phyloP scores from a whole-genome alignment of 2,888 invertebrate genomes.

The Elysia crispata region DNA sequence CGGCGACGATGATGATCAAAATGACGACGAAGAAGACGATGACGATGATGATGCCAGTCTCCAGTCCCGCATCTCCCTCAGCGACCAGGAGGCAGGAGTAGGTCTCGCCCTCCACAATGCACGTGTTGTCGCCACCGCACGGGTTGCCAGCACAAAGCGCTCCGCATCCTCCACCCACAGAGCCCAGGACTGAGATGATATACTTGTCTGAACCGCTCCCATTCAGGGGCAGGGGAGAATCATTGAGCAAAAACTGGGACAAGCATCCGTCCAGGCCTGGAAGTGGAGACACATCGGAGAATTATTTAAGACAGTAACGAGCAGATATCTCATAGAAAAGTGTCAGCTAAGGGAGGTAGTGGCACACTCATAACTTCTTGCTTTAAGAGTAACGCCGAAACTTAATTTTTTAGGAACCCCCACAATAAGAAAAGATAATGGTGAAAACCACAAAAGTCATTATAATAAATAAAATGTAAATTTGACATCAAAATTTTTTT shows the following conservation, averaged over 20 bases:
- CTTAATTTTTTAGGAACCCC: no score
- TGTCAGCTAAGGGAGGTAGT: no score
- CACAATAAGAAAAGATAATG: no score
- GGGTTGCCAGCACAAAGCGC: constrained; percentile 61
- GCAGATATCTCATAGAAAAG: no score
- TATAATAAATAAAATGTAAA: no score
- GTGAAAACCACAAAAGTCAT: no score
- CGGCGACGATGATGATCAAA: constrained; percentile 68
- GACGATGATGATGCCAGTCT: constrained; percentile 94
- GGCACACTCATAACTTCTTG: no score
- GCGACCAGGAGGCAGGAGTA: constrained; percentile 54
- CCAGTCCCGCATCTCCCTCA: constrained; percentile 90
- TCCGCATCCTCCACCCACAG: constrained; percentile 60
- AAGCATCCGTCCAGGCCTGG: constrained; percentile 91
- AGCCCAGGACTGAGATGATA: constrained; percentile 62
- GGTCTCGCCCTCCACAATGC: constrained; percentile 60
- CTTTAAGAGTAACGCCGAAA: no score
- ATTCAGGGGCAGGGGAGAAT: constrained; percentile 92
- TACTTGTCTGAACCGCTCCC: constrained; percentile 83
- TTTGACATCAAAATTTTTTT: no score
- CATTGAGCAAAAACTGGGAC: constrained; percentile 91
- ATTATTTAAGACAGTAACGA: no score
- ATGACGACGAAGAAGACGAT: constrained; percentile 93
- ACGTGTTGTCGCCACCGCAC: constrained; percentile 57
- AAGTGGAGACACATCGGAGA: constrained; percentile 45